Conservation (phyloP, 2,888 invertebrate species). For the Panzeria rudis region DNA sequence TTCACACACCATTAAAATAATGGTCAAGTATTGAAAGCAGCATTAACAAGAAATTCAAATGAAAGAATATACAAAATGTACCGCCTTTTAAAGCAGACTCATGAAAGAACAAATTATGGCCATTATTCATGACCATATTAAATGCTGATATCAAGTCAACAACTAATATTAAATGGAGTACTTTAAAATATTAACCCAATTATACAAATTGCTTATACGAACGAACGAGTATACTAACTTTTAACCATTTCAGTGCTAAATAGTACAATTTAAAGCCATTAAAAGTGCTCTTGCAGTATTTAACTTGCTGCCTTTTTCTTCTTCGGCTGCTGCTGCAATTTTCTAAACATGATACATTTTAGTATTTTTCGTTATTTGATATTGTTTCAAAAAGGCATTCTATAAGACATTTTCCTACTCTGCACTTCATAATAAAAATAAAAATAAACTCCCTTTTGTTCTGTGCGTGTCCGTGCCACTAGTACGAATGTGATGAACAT, state of each 20-base stretch:
- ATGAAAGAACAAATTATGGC: constrained; percentile 17
- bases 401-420: constrained; percentile 13
- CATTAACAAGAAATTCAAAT: constrained; percentile 50
- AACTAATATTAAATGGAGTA: constrained; percentile 24
- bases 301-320: constrained; percentile 26
- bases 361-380: constrained; percentile 46
- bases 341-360: constrained; percentile 33
- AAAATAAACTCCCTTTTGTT: constrained; percentile 47
- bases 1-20: constrained; percentile 41
- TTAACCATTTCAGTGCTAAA: constrained; percentile 46
- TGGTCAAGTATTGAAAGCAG: constrained; percentile 56
- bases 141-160: constrained; percentile 25
- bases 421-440: neutral
- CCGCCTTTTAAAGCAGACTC: constrained; percentile 24
- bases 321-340: neutral
- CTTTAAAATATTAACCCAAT: constrained; percentile 69
- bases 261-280: constrained; percentile 49
- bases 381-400: constrained; percentile 44
- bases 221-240: neutral
- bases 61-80: constrained; percentile 29
- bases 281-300: constrained; percentile 18
- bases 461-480: neutral
- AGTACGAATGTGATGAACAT: constrained; percentile 10
- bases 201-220: constrained; percentile 49
- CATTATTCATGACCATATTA: neutral